A percentile compares a stretch with the other conserved stretches of the same genome.
Evolutionary conservation across 2,113 vertebrate genomes (phyloP).

Genomic region (Peucedramus taeniatus): DNA sequence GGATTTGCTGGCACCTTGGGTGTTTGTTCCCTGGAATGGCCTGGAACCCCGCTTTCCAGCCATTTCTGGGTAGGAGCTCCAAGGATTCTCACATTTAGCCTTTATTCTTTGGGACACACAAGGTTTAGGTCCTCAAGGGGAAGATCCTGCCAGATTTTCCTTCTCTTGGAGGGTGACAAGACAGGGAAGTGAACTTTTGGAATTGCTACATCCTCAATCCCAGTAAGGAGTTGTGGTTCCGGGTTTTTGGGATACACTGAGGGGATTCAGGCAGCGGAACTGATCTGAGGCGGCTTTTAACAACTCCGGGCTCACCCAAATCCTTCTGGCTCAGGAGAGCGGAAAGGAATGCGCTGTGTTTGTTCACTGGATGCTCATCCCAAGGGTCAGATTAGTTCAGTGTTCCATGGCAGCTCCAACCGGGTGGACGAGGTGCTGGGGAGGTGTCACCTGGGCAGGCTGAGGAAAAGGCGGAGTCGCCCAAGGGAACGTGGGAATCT

Average conservation of each 20-base stretch:
- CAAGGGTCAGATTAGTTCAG: neutral
- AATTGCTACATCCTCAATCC: rapidly evolving
- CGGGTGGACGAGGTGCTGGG: neutral
- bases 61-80: neutral
- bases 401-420: neutral
- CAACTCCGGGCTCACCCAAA: neutral
- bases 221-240: rapidly evolving
- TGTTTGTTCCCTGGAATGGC: neutral
- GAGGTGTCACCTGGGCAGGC: neutral
- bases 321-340: neutral
- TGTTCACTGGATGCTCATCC: neutral
- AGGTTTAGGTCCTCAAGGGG: too few species aligned
- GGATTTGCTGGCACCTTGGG: neutral
- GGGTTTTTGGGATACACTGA: neutral
- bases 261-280: neutral
- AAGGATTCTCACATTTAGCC: neutral
- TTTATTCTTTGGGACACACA: neutral
- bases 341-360: neutral
- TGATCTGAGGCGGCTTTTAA: neutral
- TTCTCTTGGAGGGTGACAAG: rapidly evolving
- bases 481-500: neutral
- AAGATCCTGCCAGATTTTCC: neutral
- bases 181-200: neutral
- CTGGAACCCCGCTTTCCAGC: neutral
- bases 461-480: neutral